Base-by-base conservation (phyloP, 2,113 vertebrate species). In the Cygnus buccinator region DNA sequence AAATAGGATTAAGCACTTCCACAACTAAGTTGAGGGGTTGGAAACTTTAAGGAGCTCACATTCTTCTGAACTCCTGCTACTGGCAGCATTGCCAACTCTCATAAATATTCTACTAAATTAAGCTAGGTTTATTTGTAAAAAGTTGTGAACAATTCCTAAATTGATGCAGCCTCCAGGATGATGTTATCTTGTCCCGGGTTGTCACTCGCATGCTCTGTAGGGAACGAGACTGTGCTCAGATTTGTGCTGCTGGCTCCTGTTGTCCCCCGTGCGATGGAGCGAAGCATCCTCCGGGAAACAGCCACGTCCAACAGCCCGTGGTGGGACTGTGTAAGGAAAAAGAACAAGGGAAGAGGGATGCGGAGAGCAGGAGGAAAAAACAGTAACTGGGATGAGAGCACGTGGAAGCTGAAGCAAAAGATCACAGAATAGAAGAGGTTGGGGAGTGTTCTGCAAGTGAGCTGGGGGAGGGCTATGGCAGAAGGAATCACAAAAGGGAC, bases 1-100 rank as follows among this genome's bases (percentile, higher is more conserved):
- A 87, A 15, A 37, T 3, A 13, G 23, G 13, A 17, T 90, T 50
- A 65, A 75, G 48, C n/a, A 31, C 16, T 66, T 29, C 19, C 8
- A 39, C n/a, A 52, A 35, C 25, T 26, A 20, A 50, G 2, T 15
- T 0, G 0, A 20, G 31, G 16, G 5, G 50, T 46, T 63, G 59
- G 48, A 44, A 52, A 52, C 14, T 6, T 35, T 41, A 44, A 39
- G 54, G 41, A 68, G 57, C 26, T 71, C 43, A 8, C 33, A 26
- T 52, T 62, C 26, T 10, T 28, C 33, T 39, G 11, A 77, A 50
- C 19, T 82, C 41, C 70, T 73, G 46, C 54, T 39, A 37, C 65
- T 44, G 46, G 41, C 25, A 89, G 23, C 1, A 20, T n/a, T 2
- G 2, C 57, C 12, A 59, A 46, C 37, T 48, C 33, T 46, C 29